These are phyloP conservation scores for Macrotus californicus DNA, from an alignment of 2,113 vertebrate genomes.

Conservation along the genomic window DNA sequence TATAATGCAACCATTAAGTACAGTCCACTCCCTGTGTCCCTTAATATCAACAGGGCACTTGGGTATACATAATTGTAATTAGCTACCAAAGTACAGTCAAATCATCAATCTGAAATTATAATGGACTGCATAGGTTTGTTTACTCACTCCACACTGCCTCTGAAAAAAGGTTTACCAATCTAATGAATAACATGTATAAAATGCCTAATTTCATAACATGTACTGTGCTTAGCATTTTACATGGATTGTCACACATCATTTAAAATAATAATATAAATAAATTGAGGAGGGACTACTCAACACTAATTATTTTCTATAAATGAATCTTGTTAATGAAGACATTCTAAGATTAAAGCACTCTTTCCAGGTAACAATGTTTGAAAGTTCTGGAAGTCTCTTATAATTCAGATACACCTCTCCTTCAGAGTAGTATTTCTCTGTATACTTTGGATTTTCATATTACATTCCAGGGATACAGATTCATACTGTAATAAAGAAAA, in stretches of 20 bases:
- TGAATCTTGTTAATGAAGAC: background rate
- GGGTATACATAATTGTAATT: background rate
- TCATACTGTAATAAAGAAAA: background rate
- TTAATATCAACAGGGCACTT: background rate
- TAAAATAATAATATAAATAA: background rate
- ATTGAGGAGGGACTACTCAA: background rate
- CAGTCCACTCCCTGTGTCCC: background rate
- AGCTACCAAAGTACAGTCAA: background rate
- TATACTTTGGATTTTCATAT: background rate
- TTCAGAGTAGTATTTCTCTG: background rate
- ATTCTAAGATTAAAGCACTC: background rate
- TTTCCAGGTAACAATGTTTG: background rate
- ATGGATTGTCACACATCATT: constrained; percentile 12
- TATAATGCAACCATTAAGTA: background rate
- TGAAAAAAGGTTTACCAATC: background rate
- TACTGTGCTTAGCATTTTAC: background rate
- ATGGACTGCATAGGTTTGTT: background rate
- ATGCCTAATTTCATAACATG: background rate
- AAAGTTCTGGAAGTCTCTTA: background rate
- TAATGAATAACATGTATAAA: background rate
- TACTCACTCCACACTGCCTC: background rate
- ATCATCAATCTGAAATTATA: background rate
- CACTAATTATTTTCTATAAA: background rate
- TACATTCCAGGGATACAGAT: background rate
- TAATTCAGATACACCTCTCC: background rate